Conservation (phyloP, 2,888 invertebrate species). For the Embidobia sp. region DNA sequence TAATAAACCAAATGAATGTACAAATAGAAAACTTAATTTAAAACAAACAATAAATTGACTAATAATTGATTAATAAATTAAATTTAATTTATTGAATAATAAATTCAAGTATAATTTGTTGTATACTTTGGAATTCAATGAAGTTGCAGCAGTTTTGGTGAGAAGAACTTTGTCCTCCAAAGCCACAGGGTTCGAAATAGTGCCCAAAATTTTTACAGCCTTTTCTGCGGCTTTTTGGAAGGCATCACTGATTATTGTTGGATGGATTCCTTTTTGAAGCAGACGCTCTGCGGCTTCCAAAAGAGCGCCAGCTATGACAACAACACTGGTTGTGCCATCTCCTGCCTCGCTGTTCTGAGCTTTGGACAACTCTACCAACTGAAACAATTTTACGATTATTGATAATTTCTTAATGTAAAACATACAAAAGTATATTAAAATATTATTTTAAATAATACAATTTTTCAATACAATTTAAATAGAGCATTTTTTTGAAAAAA, state of each 20-base stretch:
- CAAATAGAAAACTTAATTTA: neutral
- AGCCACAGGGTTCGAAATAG: slow-evolving; percentile 93
- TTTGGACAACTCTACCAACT: slow-evolving; percentile 98
- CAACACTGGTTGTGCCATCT: slow-evolving; percentile 99
- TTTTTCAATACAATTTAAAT: no score
- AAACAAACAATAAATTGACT: neutral
- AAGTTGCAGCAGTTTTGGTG: slow-evolving; percentile 97
- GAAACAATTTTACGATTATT: no score
- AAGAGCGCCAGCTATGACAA: slow-evolving; percentile 97
- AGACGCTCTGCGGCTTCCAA: slow-evolving; percentile 97
- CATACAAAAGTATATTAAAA: no score
- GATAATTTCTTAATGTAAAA: neutral
- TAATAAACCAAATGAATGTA: slow-evolving; percentile 8
- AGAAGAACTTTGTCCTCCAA: slow-evolving; percentile 93
- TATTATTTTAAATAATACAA: no score
- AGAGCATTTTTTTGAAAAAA: no score
- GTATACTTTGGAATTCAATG: slow-evolving; percentile 95
- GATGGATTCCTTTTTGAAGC: slow-evolving; percentile 96
- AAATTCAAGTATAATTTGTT: neutral
- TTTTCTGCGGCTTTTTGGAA: slow-evolving; percentile 93
- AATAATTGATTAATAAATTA: neutral
- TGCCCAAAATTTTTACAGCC: slow-evolving; percentile 89
- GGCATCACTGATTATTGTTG: slow-evolving; percentile 97
- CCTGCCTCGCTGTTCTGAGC: slow-evolving; percentile 99
- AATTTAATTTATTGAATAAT: neutral